Base-by-base conservation (phyloP, 2,888 invertebrate genomes). In the Electrophaes corylata region DNA sequence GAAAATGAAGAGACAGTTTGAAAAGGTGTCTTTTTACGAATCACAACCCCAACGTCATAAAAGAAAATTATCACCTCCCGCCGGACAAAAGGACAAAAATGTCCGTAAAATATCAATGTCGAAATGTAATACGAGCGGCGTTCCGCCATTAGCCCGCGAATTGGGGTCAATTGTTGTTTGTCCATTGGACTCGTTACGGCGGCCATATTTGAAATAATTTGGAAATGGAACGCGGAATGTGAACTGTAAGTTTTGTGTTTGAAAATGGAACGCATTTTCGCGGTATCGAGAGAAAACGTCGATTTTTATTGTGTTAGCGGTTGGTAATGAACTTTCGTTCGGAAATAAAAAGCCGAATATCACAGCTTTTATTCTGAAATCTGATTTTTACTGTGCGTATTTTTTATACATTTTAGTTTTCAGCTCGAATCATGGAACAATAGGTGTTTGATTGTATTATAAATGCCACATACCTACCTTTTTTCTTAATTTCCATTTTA, bases 121-220 rank as follows among this genome's bases (percentile, higher is more conserved):
- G 57, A 60, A 59, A 70, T 67, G 69, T 65, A 70, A 70, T 70
- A 73, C 65, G 70, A 71, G 53, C 49, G 49, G 51, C 60, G 46
- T 58, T 64, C 62, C 49, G 54, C 67, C 65, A 67, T 67, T 67
- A 67, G 63, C 69, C 62, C 48, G 62, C 65, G 70, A 72, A 77
- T 77, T 76, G 76, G 65, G 76, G 76, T 77, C 76, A 77, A 77
- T 76, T 77, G 78, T 66, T 76, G 75, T 75, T 75, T 76, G 76
- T 70, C 76, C 59, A 54, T 60, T 54, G 10, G 41, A 58, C 66
- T 66, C 64, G 66, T 66, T 66, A 64, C 64, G 57, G 66, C 75
- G 71, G 83, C 84, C 84, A 84, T 84, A 73, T 83, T 84, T 78
- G 81, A 82, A 82, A 82, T 81, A 76, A 83, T 84, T 85, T 77